Evolutionary conservation across 2,888 invertebrate genomes (phyloP), one percentile per base, ranked within the genome.

Genomic region (Tridacna gigas): DNA sequence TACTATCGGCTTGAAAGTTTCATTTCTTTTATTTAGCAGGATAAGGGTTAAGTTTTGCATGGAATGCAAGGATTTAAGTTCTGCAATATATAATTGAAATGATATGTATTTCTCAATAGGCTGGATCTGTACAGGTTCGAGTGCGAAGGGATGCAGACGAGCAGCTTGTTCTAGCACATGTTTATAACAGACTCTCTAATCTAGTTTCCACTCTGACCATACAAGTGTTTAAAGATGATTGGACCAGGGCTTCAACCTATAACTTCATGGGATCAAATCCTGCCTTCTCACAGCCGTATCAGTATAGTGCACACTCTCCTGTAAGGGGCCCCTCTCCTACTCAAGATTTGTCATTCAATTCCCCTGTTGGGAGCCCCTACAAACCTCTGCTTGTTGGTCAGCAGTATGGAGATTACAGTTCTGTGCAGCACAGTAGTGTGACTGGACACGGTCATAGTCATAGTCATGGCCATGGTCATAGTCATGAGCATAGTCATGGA

Each of bases 81-180:
- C 7, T 7, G 7, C 7, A 37, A 37, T 37, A 37, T 2, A 4
- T 37, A 37, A 2, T 37, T 37, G 37, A 37, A 37, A 37, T 7
- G 7, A 37, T 37, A 37, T 37, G 2, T 7, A 37, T 37, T 4
- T 7, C 2, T 37, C 7, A 37, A 3, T 90, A 96, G 96, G 95
- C 95, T 84, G 96, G 96, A 37, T 96, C 96, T 4, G 95, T 96
- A 0, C 96, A 96, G 90, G 96, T 96, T 3, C 94, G 96, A 28
- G 95, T 96, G 7, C 93, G 96, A 51, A 93, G 96, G 51, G 96
- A 96, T 92, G 96, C 96, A 7, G 95, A 96, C 91, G 96, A 96
- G 91, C 96, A 96, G 92, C 91, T 96, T 89, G 96, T 96, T 11
- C 93, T 96, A 74, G 95, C 96, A 11, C 96, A 96, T 89, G 96